Evolutionary conservation across 2,113 vertebrate genomes (phyloP), one percentile per base, ranked within the genome.

Genomic region (Ceyx melanurus): DNA sequence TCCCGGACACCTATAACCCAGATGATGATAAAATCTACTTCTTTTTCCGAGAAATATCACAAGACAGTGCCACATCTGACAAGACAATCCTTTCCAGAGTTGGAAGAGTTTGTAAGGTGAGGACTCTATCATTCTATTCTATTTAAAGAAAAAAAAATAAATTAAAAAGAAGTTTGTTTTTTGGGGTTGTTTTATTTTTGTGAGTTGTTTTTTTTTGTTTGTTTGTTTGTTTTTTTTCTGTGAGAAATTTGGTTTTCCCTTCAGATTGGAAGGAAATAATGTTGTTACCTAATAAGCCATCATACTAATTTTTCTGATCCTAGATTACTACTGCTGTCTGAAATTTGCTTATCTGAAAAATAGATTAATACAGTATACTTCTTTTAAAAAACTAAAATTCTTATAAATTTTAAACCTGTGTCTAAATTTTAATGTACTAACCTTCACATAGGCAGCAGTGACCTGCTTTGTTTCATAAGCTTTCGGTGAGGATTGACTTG

Each of bases 1-100:
- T 99, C 43, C 97, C 99, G 11, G 99, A 99, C 95, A 99, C 99
- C 35, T 99, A 98, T 96, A 99, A 99, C 89, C 98, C 98, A 66
- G 99, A 99, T 70, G 99, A 99, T 82, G 99, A 99, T 91, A 99
- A 99, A 97, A 98, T 99, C 90, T 99, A 99, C 97, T 99, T 99
- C 96, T 99, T 99, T 97, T 99, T 99, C 95, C 99, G 99, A 20
- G 99, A 99, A 97, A 98, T 98, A 76, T 99, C 98, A 11, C 98
- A 98, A 95, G 99, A 99, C 75, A 98, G 98, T 62, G 98, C 97
- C 65, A 98, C 97, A 4, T 98, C 97, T 57, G 99, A 99, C 97
- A 99, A 98, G 95, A 98, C 97, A 65, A 98, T 99, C 84, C 97
- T 99, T 92, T 99, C 99, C 76, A 97, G 99, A 40, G 99, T 99